Percentiles rank a stretch among this genome's conserved stretches.
These are phyloP conservation scores for Nautilus pompilius DNA, from an alignment of 1,140 invertebrate species.

Conservation along the genomic window DNA sequence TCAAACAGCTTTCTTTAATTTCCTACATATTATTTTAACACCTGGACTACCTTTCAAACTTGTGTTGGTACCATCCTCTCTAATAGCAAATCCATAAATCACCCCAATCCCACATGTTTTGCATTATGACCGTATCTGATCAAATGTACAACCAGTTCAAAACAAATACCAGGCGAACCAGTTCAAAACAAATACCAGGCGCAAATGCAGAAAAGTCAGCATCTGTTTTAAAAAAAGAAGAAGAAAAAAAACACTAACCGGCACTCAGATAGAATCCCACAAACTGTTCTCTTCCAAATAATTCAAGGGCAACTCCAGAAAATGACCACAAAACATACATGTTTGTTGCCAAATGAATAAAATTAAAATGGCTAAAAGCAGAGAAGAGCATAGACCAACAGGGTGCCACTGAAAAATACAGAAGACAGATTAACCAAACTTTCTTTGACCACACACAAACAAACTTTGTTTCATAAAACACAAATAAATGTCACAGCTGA, in stretches of 20 bases:
- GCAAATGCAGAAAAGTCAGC: conserved; percentile 3
- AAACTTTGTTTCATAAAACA: too few relatives aligned
- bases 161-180: too few relatives aligned
- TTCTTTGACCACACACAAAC: too few relatives aligned
- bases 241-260: conserved; percentile 6
- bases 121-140: conserved; percentile 13
- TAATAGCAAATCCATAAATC: neutral
- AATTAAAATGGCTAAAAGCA: conserved; percentile 87
- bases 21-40: too few relatives aligned
- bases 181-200: too few relatives aligned
- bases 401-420: conserved; percentile 52
- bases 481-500: too few relatives aligned
- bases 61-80: neutral
- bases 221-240: conserved; percentile 19
- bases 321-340: conserved; percentile 95
- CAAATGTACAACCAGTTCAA: conserved; percentile 16
- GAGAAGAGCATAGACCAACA: conserved; percentile 88
- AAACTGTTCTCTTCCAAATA: conserved; percentile 89
- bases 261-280: conserved; percentile 75
- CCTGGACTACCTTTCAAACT: too few relatives aligned
- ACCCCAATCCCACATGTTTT: conserved; percentile 6
- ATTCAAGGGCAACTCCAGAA: conserved; percentile 61
- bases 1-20: too few relatives aligned
- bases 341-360: conserved; percentile 83
- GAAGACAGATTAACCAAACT: too few relatives aligned